phyloP scores from a whole-genome alignment of 2,888 invertebrate species.

The Dioctria linearis region DNA sequence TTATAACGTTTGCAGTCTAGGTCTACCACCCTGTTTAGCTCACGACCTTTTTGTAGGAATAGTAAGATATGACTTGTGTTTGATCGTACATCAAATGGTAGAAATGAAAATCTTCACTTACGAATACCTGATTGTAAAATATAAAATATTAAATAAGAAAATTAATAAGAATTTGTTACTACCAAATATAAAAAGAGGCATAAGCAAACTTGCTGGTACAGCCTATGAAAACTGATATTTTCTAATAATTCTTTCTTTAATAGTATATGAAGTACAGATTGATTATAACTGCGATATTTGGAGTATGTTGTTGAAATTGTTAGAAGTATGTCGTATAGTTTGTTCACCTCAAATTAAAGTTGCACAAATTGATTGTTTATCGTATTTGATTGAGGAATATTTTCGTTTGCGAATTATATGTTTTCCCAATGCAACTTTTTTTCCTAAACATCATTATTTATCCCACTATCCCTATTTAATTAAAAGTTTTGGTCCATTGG shows the following conservation, averaged over 20 bases:
- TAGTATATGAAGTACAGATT: background rate
- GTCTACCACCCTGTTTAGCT: too few relatives aligned
- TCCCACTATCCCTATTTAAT: conserved; percentile 11
- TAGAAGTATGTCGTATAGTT: conserved; percentile 19
- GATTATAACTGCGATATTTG: conserved; percentile 7
- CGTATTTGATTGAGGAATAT: conserved; percentile 15
- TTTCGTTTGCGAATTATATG: background rate
- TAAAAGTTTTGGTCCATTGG: background rate
- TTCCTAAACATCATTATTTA: conserved; percentile 32
- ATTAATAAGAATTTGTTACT: background rate
- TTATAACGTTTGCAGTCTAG: too few relatives aligned
- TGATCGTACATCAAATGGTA: too few relatives aligned
- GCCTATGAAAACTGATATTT: too few relatives aligned
- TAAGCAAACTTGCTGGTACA: background rate
- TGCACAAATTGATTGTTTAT: conserved; percentile 13
- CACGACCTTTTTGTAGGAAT: too few relatives aligned
- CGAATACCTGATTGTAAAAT: background rate
- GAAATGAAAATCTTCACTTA: background rate
- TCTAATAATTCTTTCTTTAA: background rate
- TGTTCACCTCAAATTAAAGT: background rate
- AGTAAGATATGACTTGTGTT: too few relatives aligned
- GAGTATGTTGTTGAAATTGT: conserved; percentile 8
- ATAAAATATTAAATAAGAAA: conserved; percentile 8
- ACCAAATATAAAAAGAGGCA: conserved; percentile 1
- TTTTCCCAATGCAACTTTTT: background rate